Conservation (phyloP, 1,140 invertebrate genomes). For the Drosophila pachea region DNA sequence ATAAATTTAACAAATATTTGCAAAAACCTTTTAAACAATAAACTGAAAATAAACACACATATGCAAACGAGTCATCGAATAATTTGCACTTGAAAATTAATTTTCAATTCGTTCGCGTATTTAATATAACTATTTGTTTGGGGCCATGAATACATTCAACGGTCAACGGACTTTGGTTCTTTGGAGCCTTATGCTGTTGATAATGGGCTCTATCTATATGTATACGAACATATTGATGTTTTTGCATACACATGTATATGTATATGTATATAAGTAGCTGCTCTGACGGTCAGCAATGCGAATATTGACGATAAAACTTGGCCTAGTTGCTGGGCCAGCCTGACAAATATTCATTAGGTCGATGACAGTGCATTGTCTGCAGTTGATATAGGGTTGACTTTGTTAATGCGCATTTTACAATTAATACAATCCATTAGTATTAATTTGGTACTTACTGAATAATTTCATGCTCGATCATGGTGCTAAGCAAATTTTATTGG, state of each 20-base stretch:
- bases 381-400: neutral
- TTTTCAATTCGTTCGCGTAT: slow-evolving; percentile 30
- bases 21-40: slow-evolving; percentile 2
- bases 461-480: slow-evolving; percentile 70
- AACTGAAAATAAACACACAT: neutral
- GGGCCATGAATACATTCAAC: slow-evolving; percentile 31
- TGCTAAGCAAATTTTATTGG: slow-evolving; percentile 7
- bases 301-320: slow-evolving; percentile 63
- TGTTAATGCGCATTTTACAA: slow-evolving; percentile 3
- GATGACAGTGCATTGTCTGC: neutral
- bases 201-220: slow-evolving; percentile 34
- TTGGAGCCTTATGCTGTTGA: slow-evolving; percentile 45
- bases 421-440: slow-evolving; percentile 3
- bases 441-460: slow-evolving; percentile 61
- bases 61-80: slow-evolving; percentile 2
- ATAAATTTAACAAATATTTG: slow-evolving; percentile 18
- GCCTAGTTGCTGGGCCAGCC: slow-evolving; percentile 46
- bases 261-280: neutral
- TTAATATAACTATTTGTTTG: slow-evolving; percentile 64
- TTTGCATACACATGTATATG: neutral
- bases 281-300: neutral
- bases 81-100: slow-evolving; percentile 26
- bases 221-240: neutral
- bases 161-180: slow-evolving; percentile 54
- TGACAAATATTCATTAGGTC: slow-evolving; percentile 12